These are phyloP conservation scores for Raphicerus campestris DNA, from an alignment of 2,113 vertebrate genomes.

Conservation along the genomic window DNA sequence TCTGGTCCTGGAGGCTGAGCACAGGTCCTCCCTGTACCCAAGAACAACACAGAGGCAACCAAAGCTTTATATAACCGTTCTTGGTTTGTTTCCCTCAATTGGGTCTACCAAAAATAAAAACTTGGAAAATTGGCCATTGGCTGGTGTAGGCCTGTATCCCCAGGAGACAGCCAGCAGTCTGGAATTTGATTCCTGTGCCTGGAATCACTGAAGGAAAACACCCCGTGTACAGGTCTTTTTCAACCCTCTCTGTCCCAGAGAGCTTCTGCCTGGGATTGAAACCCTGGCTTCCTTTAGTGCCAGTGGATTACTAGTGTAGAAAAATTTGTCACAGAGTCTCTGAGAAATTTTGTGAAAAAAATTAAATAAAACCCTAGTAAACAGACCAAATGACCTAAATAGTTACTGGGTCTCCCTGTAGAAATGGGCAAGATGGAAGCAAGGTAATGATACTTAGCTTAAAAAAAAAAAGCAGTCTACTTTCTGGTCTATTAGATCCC, in stretches of 20 bases:
- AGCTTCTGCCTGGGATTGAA: neutral
- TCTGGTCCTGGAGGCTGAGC: constrained; percentile 27
- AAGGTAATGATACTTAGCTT: neutral
- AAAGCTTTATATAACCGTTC: constrained; percentile 58
- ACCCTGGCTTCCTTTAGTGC: neutral
- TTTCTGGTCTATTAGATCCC: neutral
- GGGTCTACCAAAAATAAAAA: constrained; percentile 47
- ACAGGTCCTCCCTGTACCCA: neutral
- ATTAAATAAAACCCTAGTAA: neutral
- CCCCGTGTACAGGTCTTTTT: neutral
- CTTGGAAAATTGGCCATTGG: neutral
- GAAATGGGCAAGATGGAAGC: neutral
- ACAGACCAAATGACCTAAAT: neutral
- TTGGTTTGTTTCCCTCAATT: constrained; percentile 23
- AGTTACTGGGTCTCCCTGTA: neutral
- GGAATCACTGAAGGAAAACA: neutral
- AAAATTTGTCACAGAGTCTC: neutral
- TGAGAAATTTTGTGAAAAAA: neutral
- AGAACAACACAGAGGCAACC: neutral
- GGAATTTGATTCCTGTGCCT: neutral
- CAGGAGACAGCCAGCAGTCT: neutral
- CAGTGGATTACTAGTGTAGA: neutral
- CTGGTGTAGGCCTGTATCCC: neutral
- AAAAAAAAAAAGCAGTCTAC: neutral
- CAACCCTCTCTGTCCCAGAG: neutral